phyloP scores from a whole-genome alignment of 2,113 vertebrate genomes.

The Cariama cristata region DNA sequence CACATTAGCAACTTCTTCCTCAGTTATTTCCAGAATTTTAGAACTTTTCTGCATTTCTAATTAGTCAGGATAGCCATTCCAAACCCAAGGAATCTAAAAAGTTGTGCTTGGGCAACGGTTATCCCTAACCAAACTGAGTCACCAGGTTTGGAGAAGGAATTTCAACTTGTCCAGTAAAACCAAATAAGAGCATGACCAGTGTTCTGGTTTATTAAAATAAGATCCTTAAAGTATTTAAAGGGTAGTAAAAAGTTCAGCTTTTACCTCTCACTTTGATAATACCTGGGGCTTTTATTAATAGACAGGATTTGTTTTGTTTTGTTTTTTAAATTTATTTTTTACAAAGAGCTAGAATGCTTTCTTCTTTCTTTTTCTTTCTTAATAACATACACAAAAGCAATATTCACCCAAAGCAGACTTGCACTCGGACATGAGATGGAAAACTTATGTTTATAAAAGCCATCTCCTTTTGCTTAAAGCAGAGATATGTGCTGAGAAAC shows the following conservation, averaged over 20 bases:
- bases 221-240: neutral
- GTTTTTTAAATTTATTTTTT: neutral
- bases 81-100: neutral
- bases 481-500: slow-evolving; percentile 52
- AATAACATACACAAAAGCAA: slow-evolving; percentile 33
- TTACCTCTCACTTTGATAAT: neutral
- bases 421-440: slow-evolving; percentile 53
- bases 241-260: neutral
- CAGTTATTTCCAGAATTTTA: neutral
- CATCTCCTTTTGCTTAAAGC: slow-evolving; percentile 63
- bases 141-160: slow-evolving; percentile 8
- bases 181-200: neutral
- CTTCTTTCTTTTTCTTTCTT: slow-evolving; percentile 31
- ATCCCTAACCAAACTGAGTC: neutral
- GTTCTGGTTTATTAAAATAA: neutral
- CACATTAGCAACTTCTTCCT: neutral
- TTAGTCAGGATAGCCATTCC: neutral
- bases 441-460: slow-evolving; percentile 61
- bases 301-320: neutral
- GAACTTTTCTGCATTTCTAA: neutral
- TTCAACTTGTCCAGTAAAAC: neutral
- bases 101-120: neutral
- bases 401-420: slow-evolving; percentile 62
- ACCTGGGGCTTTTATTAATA: neutral
- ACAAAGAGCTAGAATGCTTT: slow-evolving; percentile 9